A percentile compares a stretch with the other conserved stretches of the same genome.
Evolutionary conservation across 37 sponge, comb jelly and placozoan genomes (phyloP).

Genomic region (Lycopodina hypogea): DNA sequence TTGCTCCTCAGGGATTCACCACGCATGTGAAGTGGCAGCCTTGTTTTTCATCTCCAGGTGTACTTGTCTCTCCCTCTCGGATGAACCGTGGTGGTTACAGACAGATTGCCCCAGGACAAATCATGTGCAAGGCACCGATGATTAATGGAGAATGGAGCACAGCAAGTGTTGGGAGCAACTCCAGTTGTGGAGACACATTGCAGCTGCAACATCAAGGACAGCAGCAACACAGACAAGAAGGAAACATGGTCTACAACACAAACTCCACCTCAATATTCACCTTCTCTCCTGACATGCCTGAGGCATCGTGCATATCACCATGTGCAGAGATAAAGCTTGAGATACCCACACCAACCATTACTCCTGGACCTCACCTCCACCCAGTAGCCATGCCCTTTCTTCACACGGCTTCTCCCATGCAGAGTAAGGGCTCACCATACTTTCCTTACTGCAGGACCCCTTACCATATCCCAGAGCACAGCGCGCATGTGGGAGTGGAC

Average conservation of each 20-base stretch:
- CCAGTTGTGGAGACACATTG: slow-evolving; percentile 25
- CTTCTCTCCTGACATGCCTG: slow-evolving; percentile 1
- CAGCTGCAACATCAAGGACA: slow-evolving; percentile 6
- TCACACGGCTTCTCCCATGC: slow-evolving; percentile 19
- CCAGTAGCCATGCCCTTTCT: slow-evolving; percentile 38
- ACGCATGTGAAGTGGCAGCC: not conserved
- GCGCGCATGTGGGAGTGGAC: not conserved
- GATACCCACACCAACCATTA: slow-evolving; percentile 6
- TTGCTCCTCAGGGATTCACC: slow-evolving; percentile 15
- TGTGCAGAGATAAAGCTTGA: slow-evolving; percentile 1
- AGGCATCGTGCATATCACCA: not conserved
- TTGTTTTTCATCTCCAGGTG: slow-evolving; percentile 1
- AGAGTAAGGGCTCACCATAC: slow-evolving; percentile 5
- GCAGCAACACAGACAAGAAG: not conserved
- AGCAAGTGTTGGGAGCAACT: slow-evolving; percentile 19
- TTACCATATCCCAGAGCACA: not conserved
- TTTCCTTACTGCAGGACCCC: not conserved
- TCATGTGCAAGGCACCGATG: not conserved
- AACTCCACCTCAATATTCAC: slow-evolving; percentile 18
- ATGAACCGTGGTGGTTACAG: not conserved
- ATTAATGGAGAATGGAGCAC: slow-evolving; percentile 19
- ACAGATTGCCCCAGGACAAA: not conserved
- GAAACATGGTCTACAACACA: not conserved
- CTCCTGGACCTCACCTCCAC: slow-evolving; percentile 38
- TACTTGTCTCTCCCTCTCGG: slow-evolving; percentile 16